Evolutionary conservation across 2,797 vertebrate species (phyloP), one percentile per base, ranked within the genome.

Genomic region (Oreonectes daqikongensis): DNA sequence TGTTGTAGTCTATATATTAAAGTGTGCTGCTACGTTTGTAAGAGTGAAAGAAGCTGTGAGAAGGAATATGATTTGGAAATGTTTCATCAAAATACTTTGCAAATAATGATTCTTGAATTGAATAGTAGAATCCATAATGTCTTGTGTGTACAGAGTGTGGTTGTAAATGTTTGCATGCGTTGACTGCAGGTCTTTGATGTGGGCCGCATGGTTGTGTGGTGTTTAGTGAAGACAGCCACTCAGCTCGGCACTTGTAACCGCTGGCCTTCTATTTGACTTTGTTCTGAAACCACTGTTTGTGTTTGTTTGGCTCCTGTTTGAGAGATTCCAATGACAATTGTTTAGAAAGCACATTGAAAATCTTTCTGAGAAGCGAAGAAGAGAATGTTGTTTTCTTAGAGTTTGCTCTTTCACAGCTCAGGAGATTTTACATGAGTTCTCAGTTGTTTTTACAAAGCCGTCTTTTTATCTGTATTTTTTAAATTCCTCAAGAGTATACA

Each of bases 1-100:
- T 91, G 87, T 91, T 89, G 84, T 9, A 38, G 81, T 70, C 61
- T 79, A 84, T 82, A 89, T 85, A 86, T 91, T 86, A 89, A 90
- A 89, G 89, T 77, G 24, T 85, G 82, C 84, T 85, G 78, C 77
- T 80, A 73, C 26, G 71, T 72, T 82, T 82, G 81, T 76, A 81
- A 87, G 77, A 64, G 78, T 73, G 46, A 10, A 72, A 44, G 63
- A 86, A 75, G 55, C 73, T 66, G 28, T 3, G 79, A 81, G 65
- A 50, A 76, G 69, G 72, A 73, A 50, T 26, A 6, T 1, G 20
- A 52, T 63, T n/a, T 60, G n/a, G 18, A 48, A 32, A 30, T 32
- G 4, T 61, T 22, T 72, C 32, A 35, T 35, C 32, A 35, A 35
- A 7, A 7, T 35, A 5, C 1, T n/a, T 18, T 44, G 38, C 14